A percentile compares a stretch with the other conserved stretches of the same genome.
Conservation (phyloP, 2,888 invertebrate genomes). For the Hipparchia semele region DNA sequence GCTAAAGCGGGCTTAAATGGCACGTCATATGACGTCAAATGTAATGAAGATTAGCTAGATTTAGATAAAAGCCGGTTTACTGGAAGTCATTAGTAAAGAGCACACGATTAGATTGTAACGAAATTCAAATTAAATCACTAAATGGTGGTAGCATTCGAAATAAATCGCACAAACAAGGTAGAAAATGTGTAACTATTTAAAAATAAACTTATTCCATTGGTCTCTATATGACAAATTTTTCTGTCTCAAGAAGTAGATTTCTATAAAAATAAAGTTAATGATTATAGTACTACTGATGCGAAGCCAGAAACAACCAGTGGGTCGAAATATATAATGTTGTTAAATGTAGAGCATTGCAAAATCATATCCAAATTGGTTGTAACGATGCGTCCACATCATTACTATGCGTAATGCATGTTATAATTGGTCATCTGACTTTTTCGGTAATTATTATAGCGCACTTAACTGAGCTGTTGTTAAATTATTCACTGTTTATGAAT, state of each 20-base stretch:
- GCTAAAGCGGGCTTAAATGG: constrained; percentile 60
- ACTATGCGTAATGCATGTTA: neutral
- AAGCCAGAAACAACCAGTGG: too few relatives aligned
- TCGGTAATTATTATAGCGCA: constrained; percentile 2
- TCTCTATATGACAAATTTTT: too few relatives aligned
- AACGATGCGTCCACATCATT: neutral
- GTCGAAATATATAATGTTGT: neutral
- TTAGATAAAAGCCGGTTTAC: constrained; percentile 56
- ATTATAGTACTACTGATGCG: too few relatives aligned
- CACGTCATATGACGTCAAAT: constrained; percentile 62
- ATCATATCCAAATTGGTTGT: neutral
- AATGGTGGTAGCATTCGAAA: neutral
- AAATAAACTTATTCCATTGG: too few relatives aligned
- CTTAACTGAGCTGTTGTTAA: neutral
- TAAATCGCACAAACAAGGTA: too few relatives aligned
- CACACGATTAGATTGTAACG: constrained; percentile 10
- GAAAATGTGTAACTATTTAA: too few relatives aligned
- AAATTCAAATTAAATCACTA: neutral
- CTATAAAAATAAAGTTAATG: too few relatives aligned
- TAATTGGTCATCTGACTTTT: constrained; percentile 3
- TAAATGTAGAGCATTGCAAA: neutral
- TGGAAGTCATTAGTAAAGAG: constrained; percentile 22
- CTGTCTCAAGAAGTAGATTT: too few relatives aligned
- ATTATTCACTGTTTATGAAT: neutral
- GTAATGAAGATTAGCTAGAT: constrained; percentile 62